Conservation (phyloP, 1,140 invertebrate species). For the Condylostylus longicornis region DNA sequence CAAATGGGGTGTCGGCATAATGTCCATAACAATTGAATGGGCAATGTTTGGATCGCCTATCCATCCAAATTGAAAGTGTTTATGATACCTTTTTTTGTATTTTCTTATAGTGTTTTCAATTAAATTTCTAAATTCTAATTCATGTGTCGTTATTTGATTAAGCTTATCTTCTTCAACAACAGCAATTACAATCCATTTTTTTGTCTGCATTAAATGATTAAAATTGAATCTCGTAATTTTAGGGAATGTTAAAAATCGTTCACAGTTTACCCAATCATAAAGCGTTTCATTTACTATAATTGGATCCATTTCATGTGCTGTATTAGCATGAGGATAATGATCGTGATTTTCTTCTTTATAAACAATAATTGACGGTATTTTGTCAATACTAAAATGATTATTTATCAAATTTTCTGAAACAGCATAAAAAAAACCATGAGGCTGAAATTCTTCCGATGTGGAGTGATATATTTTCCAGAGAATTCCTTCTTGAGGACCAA, state of each 20-base stretch:
- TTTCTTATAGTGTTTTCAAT: slow-evolving; percentile 65
- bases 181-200: slow-evolving; percentile 72
- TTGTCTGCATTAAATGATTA: slow-evolving; percentile 64
- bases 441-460: slow-evolving; percentile 61
- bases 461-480: slow-evolving; percentile 66
- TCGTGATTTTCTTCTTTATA: slow-evolving; percentile 66
- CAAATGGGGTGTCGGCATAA: slow-evolving; percentile 67
- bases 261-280: slow-evolving; percentile 73
- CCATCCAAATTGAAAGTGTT: slow-evolving; percentile 86
- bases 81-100: slow-evolving; percentile 62
- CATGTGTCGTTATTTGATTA: slow-evolving; percentile 61
- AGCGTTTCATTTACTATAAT: slow-evolving; percentile 48
- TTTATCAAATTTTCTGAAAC: slow-evolving; percentile 49
- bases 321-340: slow-evolving; percentile 44
- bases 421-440: slow-evolving; percentile 73
- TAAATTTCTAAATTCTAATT: slow-evolving; percentile 72
- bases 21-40: slow-evolving; percentile 79
- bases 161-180: slow-evolving; percentile 79
- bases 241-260: slow-evolving; percentile 80
- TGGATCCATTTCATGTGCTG: slow-evolving; percentile 33
- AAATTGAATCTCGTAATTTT: slow-evolving; percentile 69
- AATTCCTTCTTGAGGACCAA: slow-evolving; percentile 56
- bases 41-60: slow-evolving; percentile 67
- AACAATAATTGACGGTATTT: slow-evolving; percentile 59
- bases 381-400: slow-evolving; percentile 48